phyloP scores from a whole-genome alignment of 1,140 invertebrate species.

The Reticulitermes speratus region DNA sequence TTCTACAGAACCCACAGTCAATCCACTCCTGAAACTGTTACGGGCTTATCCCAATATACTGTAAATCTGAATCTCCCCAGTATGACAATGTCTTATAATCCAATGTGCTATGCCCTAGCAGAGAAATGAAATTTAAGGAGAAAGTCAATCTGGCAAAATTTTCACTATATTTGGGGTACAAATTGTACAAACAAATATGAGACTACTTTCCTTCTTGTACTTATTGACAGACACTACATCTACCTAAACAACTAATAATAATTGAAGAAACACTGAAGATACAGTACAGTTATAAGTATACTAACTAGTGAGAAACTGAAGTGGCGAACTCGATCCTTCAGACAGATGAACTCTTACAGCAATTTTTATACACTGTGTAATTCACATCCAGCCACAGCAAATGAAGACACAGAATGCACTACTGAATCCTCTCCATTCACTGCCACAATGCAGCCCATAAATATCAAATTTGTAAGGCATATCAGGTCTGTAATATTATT shows the following conservation, averaged over 20 bases:
- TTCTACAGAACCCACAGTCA: background rate
- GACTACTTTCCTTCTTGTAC: constrained; percentile 9
- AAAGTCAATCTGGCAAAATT: background rate
- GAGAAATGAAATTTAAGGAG: background rate
- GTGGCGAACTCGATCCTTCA: background rate
- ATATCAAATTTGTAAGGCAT: too few species aligned
- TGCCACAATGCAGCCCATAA: background rate
- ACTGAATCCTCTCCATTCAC: background rate
- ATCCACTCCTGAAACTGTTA: background rate
- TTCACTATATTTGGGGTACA: background rate
- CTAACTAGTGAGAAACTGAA: background rate
- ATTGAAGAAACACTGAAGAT: background rate
- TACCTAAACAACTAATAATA: constrained; percentile 14
- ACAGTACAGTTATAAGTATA: background rate
- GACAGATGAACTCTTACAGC: background rate
- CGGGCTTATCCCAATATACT: background rate
- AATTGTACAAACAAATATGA: constrained; percentile 4
- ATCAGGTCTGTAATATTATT: too few species aligned
- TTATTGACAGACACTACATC: constrained; percentile 19
- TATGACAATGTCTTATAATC: background rate
- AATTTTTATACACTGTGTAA: background rate
- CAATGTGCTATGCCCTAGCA: background rate
- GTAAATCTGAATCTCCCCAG: background rate
- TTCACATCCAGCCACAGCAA: background rate
- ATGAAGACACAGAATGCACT: constrained; percentile 9